Conservation (phyloP, 1,140 invertebrate species). For the Bombus soroeensis region DNA sequence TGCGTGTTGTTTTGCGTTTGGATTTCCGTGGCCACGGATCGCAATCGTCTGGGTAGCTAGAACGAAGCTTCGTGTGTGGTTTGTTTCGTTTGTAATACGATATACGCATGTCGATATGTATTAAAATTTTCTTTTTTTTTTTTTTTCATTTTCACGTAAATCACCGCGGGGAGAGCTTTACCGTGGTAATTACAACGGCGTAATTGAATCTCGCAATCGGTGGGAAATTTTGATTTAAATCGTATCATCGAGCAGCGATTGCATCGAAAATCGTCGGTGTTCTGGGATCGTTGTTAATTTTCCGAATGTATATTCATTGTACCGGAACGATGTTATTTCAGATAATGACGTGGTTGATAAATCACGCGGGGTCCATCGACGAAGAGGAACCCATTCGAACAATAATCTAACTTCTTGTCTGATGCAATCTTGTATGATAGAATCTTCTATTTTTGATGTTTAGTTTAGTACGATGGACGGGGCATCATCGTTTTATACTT, state of each 20-base stretch:
- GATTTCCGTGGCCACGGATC: neutral
- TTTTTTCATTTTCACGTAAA: neutral
- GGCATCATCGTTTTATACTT: neutral
- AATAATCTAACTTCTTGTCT: conserved; percentile 4
- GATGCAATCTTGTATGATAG: neutral
- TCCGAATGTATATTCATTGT: neutral
- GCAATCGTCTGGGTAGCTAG: neutral
- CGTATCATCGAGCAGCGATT: neutral
- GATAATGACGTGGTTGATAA: conserved; percentile 9
- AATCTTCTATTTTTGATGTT: neutral
- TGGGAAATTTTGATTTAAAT: conserved; percentile 13
- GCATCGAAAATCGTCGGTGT: conserved; percentile 19
- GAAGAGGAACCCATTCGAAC: neutral
- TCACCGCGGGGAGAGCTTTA: neutral
- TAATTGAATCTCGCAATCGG: conserved; percentile 12
- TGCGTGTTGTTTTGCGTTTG: neutral
- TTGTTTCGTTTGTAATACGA: neutral
- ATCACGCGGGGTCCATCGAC: neutral
- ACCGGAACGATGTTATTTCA: conserved; percentile 24
- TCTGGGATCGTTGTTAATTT: conserved; percentile 14
- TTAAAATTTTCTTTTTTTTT: neutral
- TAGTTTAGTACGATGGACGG: neutral
- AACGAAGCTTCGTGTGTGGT: neutral
- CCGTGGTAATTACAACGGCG: neutral
- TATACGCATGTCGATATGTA: no score